phyloP scores from a whole-genome alignment of 2,113 vertebrate genomes.

The Pachyramphus minor region DNA sequence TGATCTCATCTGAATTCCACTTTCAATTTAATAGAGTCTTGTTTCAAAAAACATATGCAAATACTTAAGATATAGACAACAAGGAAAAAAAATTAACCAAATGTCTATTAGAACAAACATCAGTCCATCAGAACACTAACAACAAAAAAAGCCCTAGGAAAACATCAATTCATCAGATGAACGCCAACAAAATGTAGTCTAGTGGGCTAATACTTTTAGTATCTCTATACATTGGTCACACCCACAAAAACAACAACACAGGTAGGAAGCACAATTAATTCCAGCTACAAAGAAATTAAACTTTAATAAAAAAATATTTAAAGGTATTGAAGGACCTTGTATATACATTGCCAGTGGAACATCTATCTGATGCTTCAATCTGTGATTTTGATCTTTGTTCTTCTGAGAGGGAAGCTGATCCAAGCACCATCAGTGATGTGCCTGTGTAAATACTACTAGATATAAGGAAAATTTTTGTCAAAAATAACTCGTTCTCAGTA shows the following conservation, averaged over 20 bases:
- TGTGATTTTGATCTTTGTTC: not conserved
- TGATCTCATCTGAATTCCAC: not conserved
- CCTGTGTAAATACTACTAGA: not conserved
- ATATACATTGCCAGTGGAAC: accelerated
- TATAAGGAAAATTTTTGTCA: not conserved
- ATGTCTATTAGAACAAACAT: not conserved
- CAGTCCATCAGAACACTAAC: not conserved
- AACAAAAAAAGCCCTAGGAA: not conserved
- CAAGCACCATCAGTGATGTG: not conserved
- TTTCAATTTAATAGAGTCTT: not conserved
- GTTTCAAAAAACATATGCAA: not conserved
- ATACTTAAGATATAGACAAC: not conserved
- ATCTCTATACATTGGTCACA: not conserved
- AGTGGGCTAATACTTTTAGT: not conserved
- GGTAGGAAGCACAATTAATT: not conserved
- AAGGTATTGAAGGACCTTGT: not conserved
- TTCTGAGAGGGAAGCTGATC: not conserved
- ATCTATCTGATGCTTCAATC: too few species aligned
- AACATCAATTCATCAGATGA: not conserved
- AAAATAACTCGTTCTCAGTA: not conserved
- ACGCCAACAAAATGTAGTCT: not conserved
- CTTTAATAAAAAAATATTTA: not conserved
- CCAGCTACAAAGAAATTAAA: not conserved
- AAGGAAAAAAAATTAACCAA: not conserved
- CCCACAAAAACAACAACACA: not conserved